phyloP scores from a whole-genome alignment of 2,888 invertebrate genomes.

The Cabera pusaria region DNA sequence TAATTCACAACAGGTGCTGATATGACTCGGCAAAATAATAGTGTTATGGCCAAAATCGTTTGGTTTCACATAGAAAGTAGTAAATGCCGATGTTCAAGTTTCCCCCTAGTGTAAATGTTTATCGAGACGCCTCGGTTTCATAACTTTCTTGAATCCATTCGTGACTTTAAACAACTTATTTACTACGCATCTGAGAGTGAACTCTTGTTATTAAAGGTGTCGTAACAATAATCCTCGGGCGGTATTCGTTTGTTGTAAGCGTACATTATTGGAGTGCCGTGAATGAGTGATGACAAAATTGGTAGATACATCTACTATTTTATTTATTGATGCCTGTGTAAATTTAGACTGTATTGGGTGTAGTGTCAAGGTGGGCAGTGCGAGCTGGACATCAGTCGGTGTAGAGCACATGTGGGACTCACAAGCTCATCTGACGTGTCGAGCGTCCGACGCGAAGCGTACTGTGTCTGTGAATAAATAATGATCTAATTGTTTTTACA shows the following conservation, averaged over 20 bases:
- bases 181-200: conserved; percentile 33
- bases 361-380: conserved; percentile 66
- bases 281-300: conserved; percentile 24
- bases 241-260: conserved; percentile 25
- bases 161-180: conserved; percentile 39
- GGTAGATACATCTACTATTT: conserved; percentile 20
- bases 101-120: conserved; percentile 52
- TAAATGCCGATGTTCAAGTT: conserved; percentile 50
- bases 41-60: conserved; percentile 42
- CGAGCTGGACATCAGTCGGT: conserved; percentile 54
- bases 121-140: conserved; percentile 45
- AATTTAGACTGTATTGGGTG: conserved; percentile 40
- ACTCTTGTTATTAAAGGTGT: conserved; percentile 26
- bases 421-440: conserved; percentile 44
- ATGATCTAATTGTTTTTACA: conserved; percentile 77
- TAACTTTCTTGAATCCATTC: conserved; percentile 46
- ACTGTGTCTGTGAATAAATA: conserved; percentile 80
- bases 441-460: conserved; percentile 44
- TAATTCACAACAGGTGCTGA: conserved; percentile 26
- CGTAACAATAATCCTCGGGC: conserved; percentile 14
- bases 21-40: conserved; percentile 34
- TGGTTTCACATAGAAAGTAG: conserved; percentile 57
- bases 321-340: conserved; percentile 36
- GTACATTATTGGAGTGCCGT: conserved; percentile 22
- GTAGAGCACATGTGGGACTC: conserved; percentile 52